Base-by-base conservation (phyloP, 2,113 vertebrate species). In the Forbesichthys agassizii region DNA sequence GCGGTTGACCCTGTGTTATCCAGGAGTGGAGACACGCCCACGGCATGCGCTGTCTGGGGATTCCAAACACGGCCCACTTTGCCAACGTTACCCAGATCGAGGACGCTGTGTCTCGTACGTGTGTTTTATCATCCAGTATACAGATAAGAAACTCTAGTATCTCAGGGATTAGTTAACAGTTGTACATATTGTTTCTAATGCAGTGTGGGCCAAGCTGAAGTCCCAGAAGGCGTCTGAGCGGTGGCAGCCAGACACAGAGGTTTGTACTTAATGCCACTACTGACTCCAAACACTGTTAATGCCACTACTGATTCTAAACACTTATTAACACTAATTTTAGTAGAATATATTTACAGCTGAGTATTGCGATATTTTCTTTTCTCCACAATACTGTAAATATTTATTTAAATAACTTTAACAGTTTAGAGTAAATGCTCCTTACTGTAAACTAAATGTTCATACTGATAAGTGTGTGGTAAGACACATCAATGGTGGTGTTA, bases 71-170 rank as follows among this genome's bases (percentile, higher is more conserved):
- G 0, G 96, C 98, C 1, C 98, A 99, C 79, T 99, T 99, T 14
- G 98, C 97, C 77, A 99, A 99, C 0, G 97, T 99, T 88, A 99
- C 97, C 0, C 97, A 99, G 92, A 99, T 99, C 0, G 98, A 99
- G 86, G 97, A 99, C 7, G 97, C 98, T 0, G 98, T 99, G 66
- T 96, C 96, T 0, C 55, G 98, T 99, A 90, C 97, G 95, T 93
- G 49, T 27, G 3, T 65, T 10, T 12, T 0, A 3, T 54, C 11
- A 33, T 0, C 3, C 48, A 16, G 16, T 20, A 47, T n/a, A 62
- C 13, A n/a, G 60, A n/a, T 7, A 0, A 2, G 42, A 18, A 36
- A 51, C 13, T 12, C 1, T 11, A 51, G 11, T 36, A 33, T 7
- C 12, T 61, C 14, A 4, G 3, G 0, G 14, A 33, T 8, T 20